Base-by-base conservation (phyloP, 2,888 invertebrate species). In the Phortica magna region DNA sequence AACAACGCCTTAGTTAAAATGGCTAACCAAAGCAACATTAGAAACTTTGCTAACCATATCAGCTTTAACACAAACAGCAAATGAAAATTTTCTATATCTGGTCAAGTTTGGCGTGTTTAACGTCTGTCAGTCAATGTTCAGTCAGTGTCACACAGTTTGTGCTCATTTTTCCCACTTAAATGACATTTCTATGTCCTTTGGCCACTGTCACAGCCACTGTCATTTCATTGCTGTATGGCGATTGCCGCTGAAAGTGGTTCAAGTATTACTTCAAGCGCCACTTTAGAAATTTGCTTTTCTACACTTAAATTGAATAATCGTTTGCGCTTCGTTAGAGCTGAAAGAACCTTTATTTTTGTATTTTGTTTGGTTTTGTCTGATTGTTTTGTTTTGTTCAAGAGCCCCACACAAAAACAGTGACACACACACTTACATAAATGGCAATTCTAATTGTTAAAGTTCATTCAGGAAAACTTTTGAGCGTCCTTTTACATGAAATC, bases 241-340 rank as follows among this genome's bases (percentile, higher is more conserved):
- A 39, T 72, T 22, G 72, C 55, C n/a, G 7, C 57, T 41, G 55
- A 10, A 7, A 10, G 17, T 14, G 14, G 53, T 19, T 22, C 55
- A 31, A 55, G 39, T 39, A 68, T 68, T 68, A 68, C 43, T 68
- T 2, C 14, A 6, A 68, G 7, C 42, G 42, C 48, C 68, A 43
- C 48, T 43, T 68, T 42, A 48, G 19, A 7, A 17, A n/a, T 65
- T 41, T 41, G 6, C n/a, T 19, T 43, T 68, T 68, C 17, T 19
- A 71, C 78, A 78, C 79, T 80, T 81, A 85, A 85, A 85, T 88
- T 88, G 85, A 85, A 88, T 88, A 85, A 87, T 85, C 85, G 85
- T 84, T 87, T 83, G 85, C 83, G 84, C 87, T 83, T 82, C 80
- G 88, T 79, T 82, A 84, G 80, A 83, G 84, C 81, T 76, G 78